phyloP scores from a whole-genome alignment of 2,113 vertebrate species.

The Myotis brandtii region DNA sequence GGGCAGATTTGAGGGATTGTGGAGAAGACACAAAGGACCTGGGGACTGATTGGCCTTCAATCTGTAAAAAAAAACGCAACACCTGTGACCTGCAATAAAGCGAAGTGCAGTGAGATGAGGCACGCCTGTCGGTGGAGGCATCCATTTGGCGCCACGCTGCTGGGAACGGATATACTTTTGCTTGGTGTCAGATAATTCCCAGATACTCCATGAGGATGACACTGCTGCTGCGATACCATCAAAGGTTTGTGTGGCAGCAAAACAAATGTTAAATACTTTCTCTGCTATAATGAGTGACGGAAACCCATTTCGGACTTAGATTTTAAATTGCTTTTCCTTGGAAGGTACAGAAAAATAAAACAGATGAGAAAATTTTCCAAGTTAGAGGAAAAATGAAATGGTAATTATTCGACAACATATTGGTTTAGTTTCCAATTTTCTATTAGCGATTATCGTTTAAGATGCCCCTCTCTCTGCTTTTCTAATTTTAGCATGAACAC shows the following conservation, averaged over 20 bases:
- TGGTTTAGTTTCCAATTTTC: not conserved
- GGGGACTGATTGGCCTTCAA: too few relatives aligned
- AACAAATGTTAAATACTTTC: not conserved
- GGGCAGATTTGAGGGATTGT: too few relatives aligned
- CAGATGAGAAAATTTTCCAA: not conserved
- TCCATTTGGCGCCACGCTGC: not conserved
- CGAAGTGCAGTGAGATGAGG: not conserved
- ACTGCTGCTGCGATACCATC: not conserved
- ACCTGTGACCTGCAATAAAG: not conserved
- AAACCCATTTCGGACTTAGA: not conserved
- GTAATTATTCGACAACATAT: conserved; percentile 16
- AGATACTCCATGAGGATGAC: not conserved
- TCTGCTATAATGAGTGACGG: not conserved
- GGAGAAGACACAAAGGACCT: too few relatives aligned
- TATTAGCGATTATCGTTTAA: not conserved
- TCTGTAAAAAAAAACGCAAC: not conserved
- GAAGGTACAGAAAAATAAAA: not conserved
- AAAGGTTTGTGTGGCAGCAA: not conserved
- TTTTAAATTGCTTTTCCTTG: conserved; percentile 6
- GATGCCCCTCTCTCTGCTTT: not conserved
- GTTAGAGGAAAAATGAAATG: conserved; percentile 27
- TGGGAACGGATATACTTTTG: not conserved
- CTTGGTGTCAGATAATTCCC: not conserved
- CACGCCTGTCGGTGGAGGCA: not conserved
- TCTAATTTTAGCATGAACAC: not conserved